Evolutionary conservation across 2,888 invertebrate species (phyloP).

Genomic region (Hymenopus coronatus): DNA sequence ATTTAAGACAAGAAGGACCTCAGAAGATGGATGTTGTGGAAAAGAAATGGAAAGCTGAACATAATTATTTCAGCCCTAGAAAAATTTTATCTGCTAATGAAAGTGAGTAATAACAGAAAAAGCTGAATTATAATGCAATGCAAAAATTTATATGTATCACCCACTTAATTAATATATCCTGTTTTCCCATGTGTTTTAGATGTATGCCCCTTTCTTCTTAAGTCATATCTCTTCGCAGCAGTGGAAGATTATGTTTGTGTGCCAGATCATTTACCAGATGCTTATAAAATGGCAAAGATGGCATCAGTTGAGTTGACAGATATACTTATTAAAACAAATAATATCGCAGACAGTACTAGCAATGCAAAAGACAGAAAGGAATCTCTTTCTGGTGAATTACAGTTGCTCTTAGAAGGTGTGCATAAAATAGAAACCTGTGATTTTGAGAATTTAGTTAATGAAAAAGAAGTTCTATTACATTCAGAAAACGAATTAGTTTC

Average conservation of each 20-base stretch:
- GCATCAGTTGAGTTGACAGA: not conserved
- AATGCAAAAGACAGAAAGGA: not conserved
- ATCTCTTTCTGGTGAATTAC: not conserved
- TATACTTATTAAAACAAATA: not conserved
- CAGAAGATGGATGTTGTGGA: conserved; percentile 10
- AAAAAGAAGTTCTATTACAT: too few relatives aligned
- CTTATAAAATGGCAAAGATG: not conserved
- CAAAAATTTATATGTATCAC: too few relatives aligned
- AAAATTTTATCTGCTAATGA: not conserved
- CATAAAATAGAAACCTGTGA: not conserved
- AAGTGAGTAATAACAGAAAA: not conserved
- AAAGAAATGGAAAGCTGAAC: conserved; percentile 21
- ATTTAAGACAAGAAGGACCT: conserved; percentile 15
- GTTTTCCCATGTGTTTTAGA: not conserved
- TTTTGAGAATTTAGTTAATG: too few relatives aligned
- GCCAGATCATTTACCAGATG: conserved; percentile 2
- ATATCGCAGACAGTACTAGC: not conserved
- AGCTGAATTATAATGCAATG: not conserved
- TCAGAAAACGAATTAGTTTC: too few relatives aligned
- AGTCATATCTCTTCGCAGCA: conserved; percentile 5
- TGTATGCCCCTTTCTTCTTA: not conserved
- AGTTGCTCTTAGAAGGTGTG: not conserved
- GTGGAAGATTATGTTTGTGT: conserved; percentile 21
- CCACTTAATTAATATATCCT: not conserved
- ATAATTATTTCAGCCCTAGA: not conserved